Evolutionary conservation across 2,797 vertebrate species (phyloP), one percentile per base, ranked within the genome.

Genomic region (Macroramphosus scolopax): DNA sequence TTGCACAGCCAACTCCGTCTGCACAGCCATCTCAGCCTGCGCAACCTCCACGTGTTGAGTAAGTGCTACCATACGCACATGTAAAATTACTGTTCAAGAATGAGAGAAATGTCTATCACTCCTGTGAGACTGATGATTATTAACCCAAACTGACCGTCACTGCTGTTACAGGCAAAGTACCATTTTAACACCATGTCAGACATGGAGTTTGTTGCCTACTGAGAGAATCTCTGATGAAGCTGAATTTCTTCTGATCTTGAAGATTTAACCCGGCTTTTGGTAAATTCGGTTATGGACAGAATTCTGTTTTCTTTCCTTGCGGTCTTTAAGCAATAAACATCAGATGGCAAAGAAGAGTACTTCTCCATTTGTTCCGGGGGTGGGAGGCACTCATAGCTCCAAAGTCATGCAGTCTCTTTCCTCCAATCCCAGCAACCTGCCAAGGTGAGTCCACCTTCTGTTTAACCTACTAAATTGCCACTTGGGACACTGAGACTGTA

Each of bases 291-390:
- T 32, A 6, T 15, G 44, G 16, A 31, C 14, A 41, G 8, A 38
- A 26, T 45, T 4, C 36, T 9, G 63, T 2, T 57, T 17, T 60
- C 3, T 34, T 3, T 39, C 4, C 33, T 36, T 1, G 57, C 77
- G 51, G 8, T 77, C 29, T 53, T 73, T 2, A 53, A 83, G 81
- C 51, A 77, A 55, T 36, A 95, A 94, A 65, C 94, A 92, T 73
- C 95, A 98, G 68, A 94, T 99, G 84, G 95, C 94, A 30, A 98
- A 96, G 84, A 99, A 98, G 75, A 99, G 95, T 64, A 98, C 96
- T 0, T 93, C 95, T n/a, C 92, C 92, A 33, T 82, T 92, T 84
- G 1, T 75, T 70, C 89, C 71, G 62, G 89, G 83, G 2, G 72
- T 84, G 3, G 87, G 85, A 34, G 87, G 85, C 17, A 82, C 85